phyloP scores from a whole-genome alignment of 2,113 vertebrate genomes.

The Pelusios castaneus region DNA sequence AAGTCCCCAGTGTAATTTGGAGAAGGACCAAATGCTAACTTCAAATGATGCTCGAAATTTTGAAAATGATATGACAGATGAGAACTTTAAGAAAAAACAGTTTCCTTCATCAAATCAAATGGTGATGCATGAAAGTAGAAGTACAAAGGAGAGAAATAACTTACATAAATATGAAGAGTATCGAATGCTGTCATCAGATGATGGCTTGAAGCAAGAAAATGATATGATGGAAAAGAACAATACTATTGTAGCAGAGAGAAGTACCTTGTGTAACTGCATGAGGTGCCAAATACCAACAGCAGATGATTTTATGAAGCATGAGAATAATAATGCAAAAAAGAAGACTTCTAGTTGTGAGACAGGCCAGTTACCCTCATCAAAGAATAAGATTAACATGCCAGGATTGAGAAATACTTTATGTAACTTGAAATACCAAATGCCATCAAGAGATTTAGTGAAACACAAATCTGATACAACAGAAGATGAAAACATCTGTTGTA shows the following conservation, averaged over 20 bases:
- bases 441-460: background rate
- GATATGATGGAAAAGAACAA: background rate
- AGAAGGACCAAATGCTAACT: background rate
- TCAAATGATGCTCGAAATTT: slow-evolving; percentile 7
- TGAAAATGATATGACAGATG: background rate
- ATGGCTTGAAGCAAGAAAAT: background rate
- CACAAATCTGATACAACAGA: background rate
- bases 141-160: background rate
- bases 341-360: background rate
- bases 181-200: background rate
- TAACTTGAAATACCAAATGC: background rate
- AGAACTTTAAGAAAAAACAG: background rate
- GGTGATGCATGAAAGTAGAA: background rate
- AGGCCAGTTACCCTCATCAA: background rate
- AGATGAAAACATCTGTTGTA: background rate
- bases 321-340: background rate
- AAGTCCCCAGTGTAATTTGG: background rate
- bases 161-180: background rate
- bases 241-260: background rate
- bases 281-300: background rate
- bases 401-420: background rate
- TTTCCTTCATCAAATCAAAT: slow-evolving; percentile 11
- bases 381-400: background rate
- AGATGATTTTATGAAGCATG: background rate
- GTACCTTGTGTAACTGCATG: background rate